A percentile compares a stretch with the other conserved stretches of the same genome.
Conservation (phyloP, 2,113 vertebrate species). For the Danionella cerebrum region DNA sequence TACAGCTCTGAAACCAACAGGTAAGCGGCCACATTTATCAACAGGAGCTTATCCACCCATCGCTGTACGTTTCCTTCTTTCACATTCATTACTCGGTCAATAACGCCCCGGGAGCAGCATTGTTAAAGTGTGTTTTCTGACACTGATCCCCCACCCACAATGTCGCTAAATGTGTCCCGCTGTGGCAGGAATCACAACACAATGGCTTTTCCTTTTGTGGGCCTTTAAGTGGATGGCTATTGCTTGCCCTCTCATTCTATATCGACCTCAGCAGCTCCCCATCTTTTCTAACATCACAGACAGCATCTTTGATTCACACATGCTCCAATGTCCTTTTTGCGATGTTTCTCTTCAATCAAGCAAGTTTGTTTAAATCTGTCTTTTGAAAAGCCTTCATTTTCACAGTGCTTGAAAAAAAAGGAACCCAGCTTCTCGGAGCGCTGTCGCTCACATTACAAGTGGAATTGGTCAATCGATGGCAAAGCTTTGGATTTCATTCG, state of each 20-base stretch:
- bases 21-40: not conserved
- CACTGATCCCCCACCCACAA: conserved; percentile 4
- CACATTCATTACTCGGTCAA: not conserved
- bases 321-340: too few species aligned
- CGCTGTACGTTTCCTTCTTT: not conserved
- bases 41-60: not conserved
- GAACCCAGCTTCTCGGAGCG: too few species aligned
- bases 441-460: too few species aligned
- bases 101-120: not conserved
- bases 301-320: too few species aligned
- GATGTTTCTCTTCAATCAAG: too few species aligned
- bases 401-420: too few species aligned
- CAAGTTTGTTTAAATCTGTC: too few species aligned
- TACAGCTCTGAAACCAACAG: conserved; percentile 79
- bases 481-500: too few species aligned
- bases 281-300: too few species aligned
- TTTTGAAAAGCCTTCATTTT: too few species aligned
- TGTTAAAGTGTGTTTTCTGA: not conserved
- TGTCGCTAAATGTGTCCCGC: not conserved
- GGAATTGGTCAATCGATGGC: too few species aligned
- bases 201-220: not conserved
- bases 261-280: conserved; percentile 21
- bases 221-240: not conserved
- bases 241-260: conserved; percentile 19
- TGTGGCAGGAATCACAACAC: not conserved